Percentiles rank a stretch among this genome's conserved stretches.
These are phyloP conservation scores for Tenodera sinensis DNA, from an alignment of 2,888 invertebrate genomes.

Conservation along the genomic window DNA sequence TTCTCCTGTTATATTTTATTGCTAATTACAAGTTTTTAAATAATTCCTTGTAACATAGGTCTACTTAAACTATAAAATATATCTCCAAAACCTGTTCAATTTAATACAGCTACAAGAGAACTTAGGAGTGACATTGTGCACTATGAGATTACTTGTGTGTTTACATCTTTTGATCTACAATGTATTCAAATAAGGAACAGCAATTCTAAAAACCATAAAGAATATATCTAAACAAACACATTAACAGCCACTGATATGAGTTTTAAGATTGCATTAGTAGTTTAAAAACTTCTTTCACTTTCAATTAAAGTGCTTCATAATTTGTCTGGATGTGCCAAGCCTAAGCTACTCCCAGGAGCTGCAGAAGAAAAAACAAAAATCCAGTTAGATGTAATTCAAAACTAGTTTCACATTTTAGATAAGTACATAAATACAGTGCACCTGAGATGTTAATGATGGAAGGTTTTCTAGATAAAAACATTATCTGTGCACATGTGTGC, in stretches of 20 bases:
- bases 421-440: too few relatives aligned
- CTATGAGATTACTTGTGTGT: not conserved
- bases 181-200: not conserved
- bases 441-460: too few relatives aligned
- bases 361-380: conserved; percentile 40
- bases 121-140: not conserved
- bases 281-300: not conserved
- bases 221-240: not conserved
- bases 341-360: conserved; percentile 83
- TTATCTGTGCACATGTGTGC: too few relatives aligned
- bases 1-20: not conserved
- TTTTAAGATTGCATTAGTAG: not conserved
- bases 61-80: not conserved
- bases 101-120: not conserved
- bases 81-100: not conserved
- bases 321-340: conserved; percentile 71
- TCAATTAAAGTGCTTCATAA: conserved; percentile 25
- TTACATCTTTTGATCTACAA: not conserved
- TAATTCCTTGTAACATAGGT: not conserved
- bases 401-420: not conserved
- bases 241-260: not conserved
- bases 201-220: not conserved
- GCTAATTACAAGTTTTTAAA: not conserved
- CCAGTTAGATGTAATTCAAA: not conserved
- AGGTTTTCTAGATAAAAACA: too few relatives aligned